A percentile compares a stretch with the other conserved stretches of the same genome.
These are phyloP conservation scores for Echiichthys vipera DNA, from an alignment of 2,797 vertebrate species.

Conservation along the genomic window DNA sequence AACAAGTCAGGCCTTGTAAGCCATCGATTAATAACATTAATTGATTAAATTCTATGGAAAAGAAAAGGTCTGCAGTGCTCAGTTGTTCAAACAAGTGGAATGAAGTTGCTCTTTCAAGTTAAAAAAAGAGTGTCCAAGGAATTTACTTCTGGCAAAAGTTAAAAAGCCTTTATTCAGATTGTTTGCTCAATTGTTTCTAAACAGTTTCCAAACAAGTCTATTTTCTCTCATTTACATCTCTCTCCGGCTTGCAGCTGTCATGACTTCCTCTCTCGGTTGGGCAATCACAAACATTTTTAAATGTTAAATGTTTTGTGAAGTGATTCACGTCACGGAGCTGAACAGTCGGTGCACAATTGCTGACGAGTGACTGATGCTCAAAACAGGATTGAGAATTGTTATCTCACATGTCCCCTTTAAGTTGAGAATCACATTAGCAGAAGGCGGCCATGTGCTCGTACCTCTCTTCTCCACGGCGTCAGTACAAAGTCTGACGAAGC, in stretches of 20 bases:
- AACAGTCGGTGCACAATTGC: constrained; percentile 25
- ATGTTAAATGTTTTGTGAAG: constrained; percentile 28
- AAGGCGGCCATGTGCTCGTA: constrained; percentile 57
- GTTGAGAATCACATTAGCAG: constrained; percentile 33
- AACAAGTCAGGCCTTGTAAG: neutral
- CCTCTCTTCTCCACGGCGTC: constrained; percentile 92
- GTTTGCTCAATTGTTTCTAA: constrained; percentile 54
- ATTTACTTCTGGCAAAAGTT: too few species aligned
- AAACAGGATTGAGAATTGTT: constrained; percentile 17
- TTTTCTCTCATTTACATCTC: constrained; percentile 72
- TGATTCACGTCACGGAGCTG: constrained; percentile 35
- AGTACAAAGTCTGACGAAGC: constrained; percentile 90
- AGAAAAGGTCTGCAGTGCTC: too few species aligned
- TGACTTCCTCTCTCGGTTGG: constrained; percentile 10
- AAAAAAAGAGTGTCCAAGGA: too few species aligned
- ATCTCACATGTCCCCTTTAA: constrained; percentile 29
- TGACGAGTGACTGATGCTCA: constrained; percentile 27
- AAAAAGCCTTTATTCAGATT: too few species aligned
- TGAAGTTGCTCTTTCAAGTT: too few species aligned
- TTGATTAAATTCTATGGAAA: neutral
- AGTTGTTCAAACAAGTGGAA: too few species aligned
- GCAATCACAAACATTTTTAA: constrained; percentile 43
- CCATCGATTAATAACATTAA: neutral
- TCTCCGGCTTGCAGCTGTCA: constrained; percentile 69
- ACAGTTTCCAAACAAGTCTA: constrained; percentile 56